Conservation (phyloP, 1,140 invertebrate genomes). For the Drosophila yakuba region DNA sequence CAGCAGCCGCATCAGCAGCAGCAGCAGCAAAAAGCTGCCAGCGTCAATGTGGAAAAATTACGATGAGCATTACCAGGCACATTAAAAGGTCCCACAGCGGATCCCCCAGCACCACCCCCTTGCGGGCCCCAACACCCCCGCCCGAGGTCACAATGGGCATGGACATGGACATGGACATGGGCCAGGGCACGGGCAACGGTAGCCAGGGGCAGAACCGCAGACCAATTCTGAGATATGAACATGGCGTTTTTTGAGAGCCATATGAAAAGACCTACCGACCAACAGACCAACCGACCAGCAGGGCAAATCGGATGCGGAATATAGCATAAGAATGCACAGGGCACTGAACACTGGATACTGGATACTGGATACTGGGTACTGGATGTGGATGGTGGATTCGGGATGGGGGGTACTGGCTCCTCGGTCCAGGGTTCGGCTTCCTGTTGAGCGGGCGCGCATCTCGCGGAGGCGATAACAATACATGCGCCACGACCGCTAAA, state of each 20-base stretch:
- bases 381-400: conserved; percentile 7
- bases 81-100: conserved; percentile 72
- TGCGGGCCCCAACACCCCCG: no score
- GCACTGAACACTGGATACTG: conserved; percentile 7
- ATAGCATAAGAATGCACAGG: conserved; percentile 67
- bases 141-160: conserved; percentile 57
- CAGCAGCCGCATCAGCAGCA: not conserved
- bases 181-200: conserved; percentile 39
- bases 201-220: conserved; percentile 51
- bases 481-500: conserved; percentile 66
- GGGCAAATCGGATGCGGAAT: conserved; percentile 35
- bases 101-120: not conserved
- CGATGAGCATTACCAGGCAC: conserved; percentile 83
- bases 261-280: conserved; percentile 46
- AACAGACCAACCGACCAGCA: conserved; percentile 6
- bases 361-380: conserved; percentile 1
- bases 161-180: no score
- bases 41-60: conserved; percentile 84
- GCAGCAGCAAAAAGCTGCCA: conserved; percentile 42
- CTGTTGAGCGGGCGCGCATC: conserved; percentile 50
- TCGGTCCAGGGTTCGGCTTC: conserved; percentile 7
- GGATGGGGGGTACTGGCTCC: conserved; percentile 8
- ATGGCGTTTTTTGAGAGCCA: conserved; percentile 61
- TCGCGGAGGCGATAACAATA: conserved; percentile 70
- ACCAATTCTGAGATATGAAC: conserved; percentile 82